Conservation (phyloP, 64 coral and sea anemone species). For the Astreopora myriophthalma region DNA sequence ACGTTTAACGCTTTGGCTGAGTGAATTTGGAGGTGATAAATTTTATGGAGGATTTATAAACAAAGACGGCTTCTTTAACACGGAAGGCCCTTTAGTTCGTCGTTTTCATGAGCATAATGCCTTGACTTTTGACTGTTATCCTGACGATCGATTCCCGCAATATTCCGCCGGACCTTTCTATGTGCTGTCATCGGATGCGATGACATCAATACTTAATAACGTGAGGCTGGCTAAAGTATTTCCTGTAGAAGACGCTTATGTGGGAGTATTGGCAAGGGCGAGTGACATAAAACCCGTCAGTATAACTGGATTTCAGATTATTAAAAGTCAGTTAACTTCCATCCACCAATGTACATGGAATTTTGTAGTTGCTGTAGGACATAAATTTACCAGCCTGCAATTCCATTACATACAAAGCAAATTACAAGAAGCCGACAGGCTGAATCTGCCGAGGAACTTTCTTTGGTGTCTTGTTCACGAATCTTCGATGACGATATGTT, state of each 20-base stretch:
- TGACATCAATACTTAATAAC: neutral
- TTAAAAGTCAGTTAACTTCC: neutral
- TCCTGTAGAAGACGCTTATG: neutral
- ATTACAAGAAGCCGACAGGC: neutral
- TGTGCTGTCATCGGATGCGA: neutral
- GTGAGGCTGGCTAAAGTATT: neutral
- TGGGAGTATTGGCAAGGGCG: neutral
- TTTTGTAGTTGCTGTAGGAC: neutral
- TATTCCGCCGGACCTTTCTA: neutral
- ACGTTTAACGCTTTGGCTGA: neutral
- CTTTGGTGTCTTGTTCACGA: neutral
- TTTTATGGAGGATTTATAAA: neutral
- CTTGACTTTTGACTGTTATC: neutral
- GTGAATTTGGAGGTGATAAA: neutral
- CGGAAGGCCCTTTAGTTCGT: neutral
- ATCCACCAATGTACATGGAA: neutral
- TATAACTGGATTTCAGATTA: neutral
- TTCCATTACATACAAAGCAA: neutral
- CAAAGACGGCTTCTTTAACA: neutral
- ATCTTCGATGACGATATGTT: neutral
- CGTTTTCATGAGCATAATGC: neutral
- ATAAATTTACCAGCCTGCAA: neutral
- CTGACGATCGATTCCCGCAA: neutral
- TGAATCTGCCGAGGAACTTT: neutral
- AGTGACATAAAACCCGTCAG: neutral